Base-by-base conservation (phyloP, 2,113 vertebrate genomes). In the Vidua chalybeata region DNA sequence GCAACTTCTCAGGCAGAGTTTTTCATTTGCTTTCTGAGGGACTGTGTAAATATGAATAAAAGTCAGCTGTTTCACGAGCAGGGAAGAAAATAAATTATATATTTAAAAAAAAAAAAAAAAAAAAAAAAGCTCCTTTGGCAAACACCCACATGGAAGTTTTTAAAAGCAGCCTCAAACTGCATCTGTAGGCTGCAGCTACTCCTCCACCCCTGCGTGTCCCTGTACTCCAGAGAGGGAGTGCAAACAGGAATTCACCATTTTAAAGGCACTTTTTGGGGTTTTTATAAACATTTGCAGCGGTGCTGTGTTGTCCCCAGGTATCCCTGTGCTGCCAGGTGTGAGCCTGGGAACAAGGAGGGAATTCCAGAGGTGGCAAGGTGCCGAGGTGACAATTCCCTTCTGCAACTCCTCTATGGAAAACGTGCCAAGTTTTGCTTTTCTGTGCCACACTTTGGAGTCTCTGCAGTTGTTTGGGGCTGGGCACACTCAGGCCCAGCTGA, bases 91-190 rank as follows among this genome's bases (percentile, higher is more conserved):
- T 55, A 75, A 75, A 49, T 41, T 41, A 41, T 41, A 55, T 24
- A 45, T 15, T 18, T 7, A 23, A 35, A 35, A 35, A 5, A 17
- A 17, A 13, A 24, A 85, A 17, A 17, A 13, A 24, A 85, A 46
- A 52, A 49, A 5, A 33, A 85, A 51, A 61, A 56, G 22, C 77
- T 92, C 41, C 35, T 87, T 94, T 89, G 67, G 69, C 81, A 88
- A 90, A 96, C 93, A 88, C 93, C 90, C 94, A 95, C 90, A 13
- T 15, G 46, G 33, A 67, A 76, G 59, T 54, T 95, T 93, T 96
- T 83, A 94, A 94, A 94, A 91, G 93, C 91, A 85, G 62, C 51
- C 74, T 95, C 77, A 55, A 95, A 87, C 66, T 84, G 81, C 62
- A 66, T 90, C 87, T 89, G 59, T 77, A 41, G 91, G 94, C 58